phyloP scores from a whole-genome alignment of 2,797 vertebrate genomes.

The Xiphorhynchus erythropygius region DNA sequence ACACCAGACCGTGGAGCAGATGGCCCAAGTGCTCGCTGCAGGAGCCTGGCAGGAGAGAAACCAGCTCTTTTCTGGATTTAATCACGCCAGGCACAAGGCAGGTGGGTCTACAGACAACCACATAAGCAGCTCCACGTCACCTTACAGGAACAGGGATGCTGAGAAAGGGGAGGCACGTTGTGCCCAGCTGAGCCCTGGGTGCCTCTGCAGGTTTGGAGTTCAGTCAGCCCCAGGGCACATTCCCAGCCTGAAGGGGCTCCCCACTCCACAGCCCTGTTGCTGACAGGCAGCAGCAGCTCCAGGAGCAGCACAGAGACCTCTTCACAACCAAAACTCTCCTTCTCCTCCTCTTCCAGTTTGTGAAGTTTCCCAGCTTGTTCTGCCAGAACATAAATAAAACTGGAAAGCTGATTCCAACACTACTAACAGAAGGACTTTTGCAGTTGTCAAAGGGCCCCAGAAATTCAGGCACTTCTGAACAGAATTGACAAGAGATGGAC shows the following conservation, averaged over 20 bases:
- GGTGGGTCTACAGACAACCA: not conserved
- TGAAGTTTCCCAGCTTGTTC: not conserved
- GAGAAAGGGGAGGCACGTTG: not conserved
- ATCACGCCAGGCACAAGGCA: not conserved
- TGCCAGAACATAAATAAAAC: constrained; percentile 29
- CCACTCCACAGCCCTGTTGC: not conserved
- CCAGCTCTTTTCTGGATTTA: not conserved
- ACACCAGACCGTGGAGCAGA: not conserved
- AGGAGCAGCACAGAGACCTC: not conserved
- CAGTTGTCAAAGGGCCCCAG: constrained; percentile 4
- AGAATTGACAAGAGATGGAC: constrained; percentile 20
- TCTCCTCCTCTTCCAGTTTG: not conserved
- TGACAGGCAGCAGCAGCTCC: not conserved
- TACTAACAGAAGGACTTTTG: constrained; percentile 27
- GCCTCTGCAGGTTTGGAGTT: not conserved
- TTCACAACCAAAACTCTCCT: not conserved
- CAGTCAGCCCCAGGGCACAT: not conserved
- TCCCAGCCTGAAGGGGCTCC: not conserved
- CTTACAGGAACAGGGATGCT: not conserved
- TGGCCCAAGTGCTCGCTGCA: not conserved
- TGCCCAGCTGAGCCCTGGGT: not conserved
- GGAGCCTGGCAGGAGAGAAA: constrained; percentile 4
- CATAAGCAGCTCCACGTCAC: not conserved
- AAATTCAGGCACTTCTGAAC: not conserved
- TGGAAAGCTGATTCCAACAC: not conserved